These are phyloP conservation scores for Sinohyriopsis cumingii DNA, from an alignment of 2,888 invertebrate species.

Conservation along the genomic window DNA sequence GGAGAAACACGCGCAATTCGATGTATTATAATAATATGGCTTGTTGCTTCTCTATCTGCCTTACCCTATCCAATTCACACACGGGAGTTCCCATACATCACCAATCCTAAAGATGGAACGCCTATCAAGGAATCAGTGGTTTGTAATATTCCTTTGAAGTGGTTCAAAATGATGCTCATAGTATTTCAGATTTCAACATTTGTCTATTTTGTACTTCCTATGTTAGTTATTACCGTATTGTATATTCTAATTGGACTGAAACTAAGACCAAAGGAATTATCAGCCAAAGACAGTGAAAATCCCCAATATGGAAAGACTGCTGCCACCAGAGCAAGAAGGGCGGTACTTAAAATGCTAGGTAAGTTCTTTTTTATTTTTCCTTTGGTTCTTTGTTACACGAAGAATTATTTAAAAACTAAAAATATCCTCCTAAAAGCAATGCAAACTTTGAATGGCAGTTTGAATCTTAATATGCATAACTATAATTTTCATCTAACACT, in stretches of 20 bases:
- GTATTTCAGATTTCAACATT: constrained; percentile 86
- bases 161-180: constrained; percentile 50
- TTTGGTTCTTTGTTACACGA: no score
- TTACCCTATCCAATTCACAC: constrained; percentile 68
- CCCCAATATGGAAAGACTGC: constrained; percentile 29
- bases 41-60: constrained; percentile 82
- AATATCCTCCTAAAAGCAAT: no score
- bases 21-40: constrained; percentile 77
- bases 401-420: no score
- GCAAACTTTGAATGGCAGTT: no score
- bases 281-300: no score
- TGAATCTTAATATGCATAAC: no score
- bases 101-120: constrained; percentile 31
- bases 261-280: constrained; percentile 28
- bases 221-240: constrained; percentile 82
- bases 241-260: constrained; percentile 75
- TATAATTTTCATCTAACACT: no score
- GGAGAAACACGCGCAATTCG: constrained; percentile 83
- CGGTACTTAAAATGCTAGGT: constrained; percentile 66
- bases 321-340: constrained; percentile 46
- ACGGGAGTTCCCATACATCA: constrained; percentile 55
- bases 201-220: constrained; percentile 85
- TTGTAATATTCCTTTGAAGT: constrained; percentile 60
- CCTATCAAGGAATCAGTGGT: constrained; percentile 57
- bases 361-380: constrained; percentile 9